Base-by-base conservation (phyloP, 2,113 vertebrate species). In the Conger conger region DNA sequence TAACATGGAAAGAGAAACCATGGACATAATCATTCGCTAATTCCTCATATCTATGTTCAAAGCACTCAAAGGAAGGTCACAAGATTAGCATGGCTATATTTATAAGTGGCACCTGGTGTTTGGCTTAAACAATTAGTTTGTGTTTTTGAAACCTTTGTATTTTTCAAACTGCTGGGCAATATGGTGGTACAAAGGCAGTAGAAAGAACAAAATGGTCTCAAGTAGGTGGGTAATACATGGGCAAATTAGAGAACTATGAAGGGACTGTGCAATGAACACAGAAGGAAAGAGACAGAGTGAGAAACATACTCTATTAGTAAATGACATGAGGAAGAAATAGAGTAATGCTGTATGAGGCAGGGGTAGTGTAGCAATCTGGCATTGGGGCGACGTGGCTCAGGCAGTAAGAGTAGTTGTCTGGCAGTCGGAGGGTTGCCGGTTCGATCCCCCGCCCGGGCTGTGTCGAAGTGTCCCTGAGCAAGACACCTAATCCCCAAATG, bases 131-230 rank as follows among this genome's bases (percentile, higher is more conserved):
- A 30, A 73, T 73, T 73, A 73, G 13, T 33, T 73, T 11, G n/a
- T 73, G n/a, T 73, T 73, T 73, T 73, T 73, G n/a, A 73, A 73
- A 73, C 68, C 54, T 68, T 73, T n/a, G 68, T 8, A 33, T 73
- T 73, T 23, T n/a, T 33, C 27, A 73, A 73, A 7, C 68, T 33
- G 68, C n/a, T n/a, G 68, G n/a, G 27, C 68, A 11, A 16, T 18
- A 57, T 57, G 54, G 54, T 17, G 20, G 57, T 23, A 63, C 27
- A 8, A 23, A 63, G 57, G 57, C 57, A 23, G 23, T 3, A 63
- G 18, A 60, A 4, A 60, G 16, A 15, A 37, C 35, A 13, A 7
- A 33, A 13, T 73, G n/a, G n/a, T 33, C 68, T 33, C 27, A 13
- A n/a, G 23, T 1, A 13, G n/a, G 68, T 1, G 68, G 68, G 68